Percentiles rank a stretch among this genome's conserved stretches.
These are phyloP conservation scores for Subacronicta megacephala DNA, from an alignment of 2,888 invertebrate genomes.

Conservation along the genomic window DNA sequence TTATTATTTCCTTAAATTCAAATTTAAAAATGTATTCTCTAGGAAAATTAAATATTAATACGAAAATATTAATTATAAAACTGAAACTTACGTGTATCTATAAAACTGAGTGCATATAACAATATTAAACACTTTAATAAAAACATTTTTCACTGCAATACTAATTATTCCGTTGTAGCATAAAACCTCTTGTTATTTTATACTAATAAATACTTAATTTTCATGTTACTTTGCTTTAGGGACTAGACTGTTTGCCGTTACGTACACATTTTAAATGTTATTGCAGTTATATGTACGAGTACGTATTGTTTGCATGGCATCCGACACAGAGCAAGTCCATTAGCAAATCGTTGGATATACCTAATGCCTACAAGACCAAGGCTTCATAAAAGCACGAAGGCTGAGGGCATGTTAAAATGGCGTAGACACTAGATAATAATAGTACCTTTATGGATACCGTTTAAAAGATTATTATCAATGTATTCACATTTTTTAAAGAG, in stretches of 20 bases:
- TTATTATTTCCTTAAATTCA: too few relatives aligned
- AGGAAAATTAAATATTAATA: too few relatives aligned
- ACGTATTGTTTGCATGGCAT: constrained; percentile 22
- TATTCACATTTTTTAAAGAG: too few relatives aligned
- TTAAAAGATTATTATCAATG: too few relatives aligned
- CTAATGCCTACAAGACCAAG: constrained; percentile 13
- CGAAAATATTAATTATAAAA: neutral
- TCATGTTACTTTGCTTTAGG: constrained; percentile 49
- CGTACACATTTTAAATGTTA: constrained; percentile 59
- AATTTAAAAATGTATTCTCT: too few relatives aligned
- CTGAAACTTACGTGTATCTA: constrained; percentile 68
- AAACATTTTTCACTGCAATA: constrained; percentile 68
- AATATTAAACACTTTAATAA: constrained; percentile 69
- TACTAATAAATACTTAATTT: constrained; percentile 53
- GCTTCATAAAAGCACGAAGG: too few relatives aligned
- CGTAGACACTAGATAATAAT: too few relatives aligned
- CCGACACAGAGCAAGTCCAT: constrained; percentile 47
- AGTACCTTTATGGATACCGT: too few relatives aligned
- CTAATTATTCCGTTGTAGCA: constrained; percentile 21
- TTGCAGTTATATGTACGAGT: constrained; percentile 40
- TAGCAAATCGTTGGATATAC: constrained; percentile 10
- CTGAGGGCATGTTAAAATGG: too few relatives aligned
- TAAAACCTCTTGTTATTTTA: constrained; percentile 32
- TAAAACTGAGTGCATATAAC: constrained; percentile 64
- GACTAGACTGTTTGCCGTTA: constrained; percentile 61